These are phyloP conservation scores for Latrodectus hesperus DNA, from an alignment of 2,888 invertebrate genomes.

Conservation along the genomic window DNA sequence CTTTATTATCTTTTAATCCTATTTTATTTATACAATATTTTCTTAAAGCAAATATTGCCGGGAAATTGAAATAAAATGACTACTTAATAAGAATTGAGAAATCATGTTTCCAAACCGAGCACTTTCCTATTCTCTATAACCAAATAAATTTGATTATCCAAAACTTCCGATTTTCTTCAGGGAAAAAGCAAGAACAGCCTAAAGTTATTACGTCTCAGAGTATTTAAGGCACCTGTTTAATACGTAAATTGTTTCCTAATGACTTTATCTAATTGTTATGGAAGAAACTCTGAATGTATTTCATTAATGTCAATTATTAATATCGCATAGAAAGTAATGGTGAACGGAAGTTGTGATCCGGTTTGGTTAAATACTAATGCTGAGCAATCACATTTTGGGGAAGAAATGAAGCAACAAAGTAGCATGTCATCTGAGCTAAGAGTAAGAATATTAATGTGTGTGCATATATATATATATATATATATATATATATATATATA, in stretches of 20 bases:
- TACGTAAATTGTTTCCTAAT: slow-evolving; percentile 52
- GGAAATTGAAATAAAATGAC: too few species aligned
- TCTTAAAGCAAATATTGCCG: too few species aligned
- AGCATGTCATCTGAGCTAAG: too few species aligned
- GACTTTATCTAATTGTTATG: slow-evolving; percentile 47
- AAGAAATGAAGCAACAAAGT: neutral
- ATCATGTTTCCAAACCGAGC: slow-evolving; percentile 1
- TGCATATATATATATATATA: slow-evolving; percentile 6
- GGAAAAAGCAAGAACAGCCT: neutral
- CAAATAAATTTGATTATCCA: slow-evolving; percentile 51
- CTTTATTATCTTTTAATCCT: too few species aligned
- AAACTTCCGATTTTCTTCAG: slow-evolving; percentile 52
- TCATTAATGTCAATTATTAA: slow-evolving; percentile 56
- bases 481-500: slow-evolving; percentile 17
- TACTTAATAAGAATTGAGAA: neutral
- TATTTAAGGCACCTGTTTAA: slow-evolving; percentile 18
- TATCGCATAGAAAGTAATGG: slow-evolving; percentile 30
- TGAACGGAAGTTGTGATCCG: slow-evolving; percentile 11
- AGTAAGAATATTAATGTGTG: neutral
- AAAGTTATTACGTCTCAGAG: slow-evolving; percentile 25
- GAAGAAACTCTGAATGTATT: slow-evolving; percentile 11
- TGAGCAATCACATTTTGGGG: slow-evolving; percentile 8
- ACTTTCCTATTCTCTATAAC: slow-evolving; percentile 25
- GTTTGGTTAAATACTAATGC: slow-evolving; percentile 7
- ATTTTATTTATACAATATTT: too few species aligned